phyloP scores from a whole-genome alignment of 2,797 vertebrate genomes.

The Choloepus didactylus region DNA sequence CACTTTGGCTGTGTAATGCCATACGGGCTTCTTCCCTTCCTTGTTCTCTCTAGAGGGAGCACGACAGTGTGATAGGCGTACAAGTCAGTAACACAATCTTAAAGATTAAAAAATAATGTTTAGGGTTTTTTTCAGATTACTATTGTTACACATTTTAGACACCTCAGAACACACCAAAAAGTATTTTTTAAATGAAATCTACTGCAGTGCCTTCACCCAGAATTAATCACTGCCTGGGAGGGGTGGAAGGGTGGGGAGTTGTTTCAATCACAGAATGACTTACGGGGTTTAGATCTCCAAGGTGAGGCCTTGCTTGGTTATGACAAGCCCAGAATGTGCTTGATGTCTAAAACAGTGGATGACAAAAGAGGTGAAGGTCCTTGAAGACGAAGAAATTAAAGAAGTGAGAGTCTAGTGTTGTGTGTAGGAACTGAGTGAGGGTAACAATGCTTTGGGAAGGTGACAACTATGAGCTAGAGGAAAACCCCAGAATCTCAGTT shows the following conservation, averaged over 20 bases:
- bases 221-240: neutral
- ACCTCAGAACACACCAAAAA: conserved; percentile 48
- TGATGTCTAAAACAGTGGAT: neutral
- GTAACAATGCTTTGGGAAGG: neutral
- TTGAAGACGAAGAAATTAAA: conserved; percentile 25
- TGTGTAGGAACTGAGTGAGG: neutral
- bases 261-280: neutral
- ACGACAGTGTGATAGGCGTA: neutral
- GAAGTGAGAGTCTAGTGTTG: neutral
- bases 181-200: conserved; percentile 45
- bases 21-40: neutral
- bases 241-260: neutral
- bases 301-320: neutral
- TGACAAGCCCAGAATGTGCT: neutral
- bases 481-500: neutral
- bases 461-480: neutral
- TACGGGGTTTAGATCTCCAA: neutral
- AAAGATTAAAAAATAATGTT: conserved; percentile 43
- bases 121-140: neutral
- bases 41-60: neutral
- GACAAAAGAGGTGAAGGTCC: neutral
- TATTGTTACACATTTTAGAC: neutral
- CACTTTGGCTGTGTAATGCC: neutral
- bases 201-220: neutral
- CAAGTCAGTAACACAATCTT: conserved; percentile 15